A percentile compares a stretch with the other conserved stretches of the same genome.
These are phyloP conservation scores for Conus canariensis DNA, from an alignment of 2,888 invertebrate species.

Conservation along the genomic window DNA sequence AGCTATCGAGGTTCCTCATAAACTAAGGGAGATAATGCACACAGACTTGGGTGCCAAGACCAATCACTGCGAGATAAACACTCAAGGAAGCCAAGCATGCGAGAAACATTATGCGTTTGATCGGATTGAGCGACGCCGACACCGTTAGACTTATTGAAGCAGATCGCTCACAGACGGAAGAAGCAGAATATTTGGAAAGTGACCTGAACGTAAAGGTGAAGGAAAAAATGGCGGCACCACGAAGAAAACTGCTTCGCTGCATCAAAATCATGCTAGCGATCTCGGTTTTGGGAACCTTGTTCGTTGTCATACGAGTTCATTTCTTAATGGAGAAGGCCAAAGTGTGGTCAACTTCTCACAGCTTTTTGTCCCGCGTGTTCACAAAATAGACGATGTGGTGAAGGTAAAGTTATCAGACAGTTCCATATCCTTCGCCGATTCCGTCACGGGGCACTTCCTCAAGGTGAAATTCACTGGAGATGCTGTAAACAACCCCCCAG, in stretches of 20 bases:
- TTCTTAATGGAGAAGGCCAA: not conserved
- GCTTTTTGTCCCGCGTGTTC: not conserved
- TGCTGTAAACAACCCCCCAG: not conserved
- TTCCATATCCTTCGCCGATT: slow-evolving; percentile 2
- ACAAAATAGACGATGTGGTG: slow-evolving; percentile 29
- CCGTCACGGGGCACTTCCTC: not conserved
- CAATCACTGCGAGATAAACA: not conserved
- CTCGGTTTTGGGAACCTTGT: slow-evolving; percentile 25
- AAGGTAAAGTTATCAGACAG: not conserved
- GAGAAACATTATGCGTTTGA: not conserved
- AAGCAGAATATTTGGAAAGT: not conserved
- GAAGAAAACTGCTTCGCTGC: slow-evolving; percentile 48
- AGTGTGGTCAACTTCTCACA: not conserved
- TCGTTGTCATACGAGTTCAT: slow-evolving; percentile 34
- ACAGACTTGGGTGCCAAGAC: not conserved
- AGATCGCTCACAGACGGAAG: not conserved
- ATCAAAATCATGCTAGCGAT: slow-evolving; percentile 42
- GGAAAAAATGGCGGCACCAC: slow-evolving; percentile 49
- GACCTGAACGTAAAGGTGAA: not conserved
- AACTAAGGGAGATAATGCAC: not conserved
- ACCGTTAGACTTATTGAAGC: not conserved
- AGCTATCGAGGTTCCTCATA: too few relatives aligned
- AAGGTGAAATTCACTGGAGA: not conserved
- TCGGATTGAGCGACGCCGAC: slow-evolving; percentile 16
- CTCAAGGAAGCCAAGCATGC: not conserved